Percentiles rank a stretch among this genome's conserved stretches.
Conservation (phyloP, 2,888 invertebrate species). For the Aspidapion aeneum region DNA sequence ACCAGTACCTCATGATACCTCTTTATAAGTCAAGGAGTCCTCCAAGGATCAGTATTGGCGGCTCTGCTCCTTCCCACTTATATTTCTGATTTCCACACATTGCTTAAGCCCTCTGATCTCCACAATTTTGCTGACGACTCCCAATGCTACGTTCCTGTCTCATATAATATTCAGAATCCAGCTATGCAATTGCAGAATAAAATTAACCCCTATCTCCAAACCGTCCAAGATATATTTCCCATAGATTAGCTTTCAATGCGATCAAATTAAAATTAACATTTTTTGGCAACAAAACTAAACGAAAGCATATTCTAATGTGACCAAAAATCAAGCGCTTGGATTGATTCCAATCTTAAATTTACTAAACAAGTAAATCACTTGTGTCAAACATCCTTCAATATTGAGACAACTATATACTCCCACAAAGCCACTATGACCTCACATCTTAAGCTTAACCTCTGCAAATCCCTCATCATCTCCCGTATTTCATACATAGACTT, state of each 20-base stretch:
- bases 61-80: not conserved
- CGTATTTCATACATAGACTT: not conserved
- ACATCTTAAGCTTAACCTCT: not conserved
- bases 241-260: not conserved
- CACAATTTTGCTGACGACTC: not conserved
- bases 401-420: no score
- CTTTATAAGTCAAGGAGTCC: not conserved
- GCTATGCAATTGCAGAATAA: not conserved
- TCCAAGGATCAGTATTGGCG: not conserved
- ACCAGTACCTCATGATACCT: not conserved
- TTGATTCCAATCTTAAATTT: not conserved
- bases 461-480: not conserved
- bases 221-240: not conserved
- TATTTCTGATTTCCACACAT: not conserved
- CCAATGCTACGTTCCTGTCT: not conserved
- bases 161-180: not conserved
- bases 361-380: not conserved
- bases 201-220: not conserved
- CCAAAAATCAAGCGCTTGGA: not conserved
- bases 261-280: not conserved
- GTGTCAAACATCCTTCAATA: constrained; percentile 1
- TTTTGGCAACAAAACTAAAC: not conserved
- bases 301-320: not conserved
- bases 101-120: not conserved
- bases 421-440: no score